Evolutionary conservation across 1,140 invertebrate genomes (phyloP), one percentile per base, ranked within the genome.

Genomic region (Pachypsylla venusta): DNA sequence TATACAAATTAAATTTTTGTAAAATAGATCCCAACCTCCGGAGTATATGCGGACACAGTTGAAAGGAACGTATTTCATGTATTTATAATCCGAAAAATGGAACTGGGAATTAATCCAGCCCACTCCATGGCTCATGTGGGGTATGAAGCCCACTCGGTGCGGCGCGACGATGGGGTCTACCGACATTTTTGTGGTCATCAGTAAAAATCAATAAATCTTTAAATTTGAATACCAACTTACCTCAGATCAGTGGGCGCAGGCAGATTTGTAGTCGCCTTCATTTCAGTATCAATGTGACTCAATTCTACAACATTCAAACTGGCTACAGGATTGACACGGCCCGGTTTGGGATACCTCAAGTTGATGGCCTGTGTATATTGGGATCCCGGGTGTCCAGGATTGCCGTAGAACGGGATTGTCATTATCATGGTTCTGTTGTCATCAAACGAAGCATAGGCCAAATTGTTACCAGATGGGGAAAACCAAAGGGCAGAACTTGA

Each of bases 401-500:
- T 70, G n/a, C 81, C 84, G 63, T 84, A 89, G 64, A 74, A 77
- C 64, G 75, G 69, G 69, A 81, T 72, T 58, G 68, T 70, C 70
- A 87, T 85, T 25, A 78, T 70, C 26, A 77, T 78, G 0, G 83
- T 73, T 61, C 0, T 66, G 42, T 77, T 80, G 70, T 96, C 93
- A 70, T 95, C 82, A 70, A 91, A 94, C 54, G 81, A 80, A 1
- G 84, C 87, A 68, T 85, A 94, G 0, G 85, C 85, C 56, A 96
- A 65, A 66, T 79, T 82, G n/a, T 70, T 79, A 3, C 89, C 89
- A 65, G 82, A 77, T 0, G 83, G 80, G 24, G 90, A 92, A 72
- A 93, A 92, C 91, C 92, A 96, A 7, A 91, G 69, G 0, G 92
- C 92, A 64, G 81, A 79, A 59, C 89, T 87, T 0, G 83, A 82